Evolutionary conservation across 1,140 invertebrate genomes (phyloP).

Genomic region (Papilio helenus): DNA sequence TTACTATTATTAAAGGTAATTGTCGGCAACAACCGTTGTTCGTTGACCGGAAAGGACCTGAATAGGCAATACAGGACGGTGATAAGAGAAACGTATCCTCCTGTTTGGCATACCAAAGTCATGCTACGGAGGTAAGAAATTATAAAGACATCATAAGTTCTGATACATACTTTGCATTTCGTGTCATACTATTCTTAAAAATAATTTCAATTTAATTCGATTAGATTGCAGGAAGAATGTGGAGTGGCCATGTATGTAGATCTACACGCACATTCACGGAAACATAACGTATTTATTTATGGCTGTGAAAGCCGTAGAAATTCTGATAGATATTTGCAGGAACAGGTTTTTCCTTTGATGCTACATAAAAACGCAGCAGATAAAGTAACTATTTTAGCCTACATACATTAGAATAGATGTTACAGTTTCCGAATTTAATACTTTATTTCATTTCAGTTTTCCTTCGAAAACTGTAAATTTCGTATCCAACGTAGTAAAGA

Average conservation of each 20-base stretch:
- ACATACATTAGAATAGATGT: not conserved
- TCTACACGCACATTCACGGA: conserved; percentile 96
- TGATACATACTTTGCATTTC: conserved; percentile 41
- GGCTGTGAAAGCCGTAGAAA: conserved; percentile 95
- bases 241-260: conserved; percentile 97
- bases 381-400: conserved; percentile 85
- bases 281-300: conserved; percentile 98
- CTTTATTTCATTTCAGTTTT: conserved; percentile 87
- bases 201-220: conserved; percentile 12
- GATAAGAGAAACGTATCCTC: conserved; percentile 94
- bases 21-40: conserved; percentile 96
- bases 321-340: conserved; percentile 90
- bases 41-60: conserved; percentile 92
- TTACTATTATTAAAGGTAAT: conserved; percentile 83
- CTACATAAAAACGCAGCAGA: conserved; percentile 95
- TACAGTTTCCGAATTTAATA: not conserved
- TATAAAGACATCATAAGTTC: not conserved
- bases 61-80: conserved; percentile 95
- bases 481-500: conserved; percentile 96
- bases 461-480: conserved; percentile 96
- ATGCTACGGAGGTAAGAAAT: conserved; percentile 89
- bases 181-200: not conserved
- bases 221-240: conserved; percentile 93
- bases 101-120: conserved; percentile 96
- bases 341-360: conserved; percentile 96